A percentile compares a stretch with the other conserved stretches of the same genome.
Evolutionary conservation across 2,113 vertebrate genomes (phyloP).

Genomic region (Caracal caracal): DNA sequence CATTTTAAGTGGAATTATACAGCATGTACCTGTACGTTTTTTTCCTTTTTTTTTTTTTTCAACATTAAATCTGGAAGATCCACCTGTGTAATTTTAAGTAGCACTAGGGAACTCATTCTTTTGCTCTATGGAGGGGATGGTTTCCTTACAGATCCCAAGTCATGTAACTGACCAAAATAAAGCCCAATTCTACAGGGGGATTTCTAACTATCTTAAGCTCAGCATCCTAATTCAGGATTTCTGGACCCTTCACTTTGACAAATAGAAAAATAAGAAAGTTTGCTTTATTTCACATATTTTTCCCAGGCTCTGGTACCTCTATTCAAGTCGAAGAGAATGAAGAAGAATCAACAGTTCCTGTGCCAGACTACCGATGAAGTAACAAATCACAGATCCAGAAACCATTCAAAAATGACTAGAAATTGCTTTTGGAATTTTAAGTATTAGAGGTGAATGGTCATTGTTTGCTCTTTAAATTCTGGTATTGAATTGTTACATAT

Average conservation of each 20-base stretch:
- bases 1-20: neutral
- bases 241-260: neutral
- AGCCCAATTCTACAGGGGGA: neutral
- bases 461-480: neutral
- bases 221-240: slow-evolving; percentile 1
- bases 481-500: neutral
- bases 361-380: neutral
- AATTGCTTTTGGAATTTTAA: slow-evolving; percentile 22
- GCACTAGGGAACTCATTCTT: neutral
- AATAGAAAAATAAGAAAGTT: neutral
- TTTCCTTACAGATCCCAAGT: neutral
- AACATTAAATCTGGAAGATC: neutral
- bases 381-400: neutral
- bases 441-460: neutral
- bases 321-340: neutral
- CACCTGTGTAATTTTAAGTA: neutral
- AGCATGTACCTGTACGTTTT: neutral
- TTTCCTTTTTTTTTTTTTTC: neutral
- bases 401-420: neutral
- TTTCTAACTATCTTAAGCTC: neutral
- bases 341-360: neutral
- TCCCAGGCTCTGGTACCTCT: slow-evolving; percentile 2
- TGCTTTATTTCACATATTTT: neutral
- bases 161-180: neutral
- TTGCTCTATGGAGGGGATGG: neutral